Evolutionary conservation across 1,140 invertebrate genomes (phyloP), one percentile per base, ranked within the genome.

Genomic region (Drosophila kepulauana): DNA sequence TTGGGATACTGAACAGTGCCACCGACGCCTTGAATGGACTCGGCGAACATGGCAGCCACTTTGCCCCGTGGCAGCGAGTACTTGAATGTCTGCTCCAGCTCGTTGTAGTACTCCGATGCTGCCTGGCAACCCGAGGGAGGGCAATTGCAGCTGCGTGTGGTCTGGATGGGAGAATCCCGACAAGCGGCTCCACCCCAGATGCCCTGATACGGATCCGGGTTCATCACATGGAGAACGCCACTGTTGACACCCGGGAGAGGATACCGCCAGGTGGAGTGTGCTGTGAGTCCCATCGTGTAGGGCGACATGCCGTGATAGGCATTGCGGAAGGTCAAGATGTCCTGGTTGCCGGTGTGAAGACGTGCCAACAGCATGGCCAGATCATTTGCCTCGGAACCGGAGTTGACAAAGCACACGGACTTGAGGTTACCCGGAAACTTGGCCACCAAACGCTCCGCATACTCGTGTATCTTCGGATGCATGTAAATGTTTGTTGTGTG

Each of bases 321-420:
- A 93, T 98, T 98, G 81, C 96, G 95, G 7, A 99, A 93, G 0
- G 97, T 97, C 15, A 99, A 93, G 4, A 99, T 94, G 79, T 99
- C 97, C 84, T 95, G 96, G 70, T 97, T 95, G 3, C 96, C 95
- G 0, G 98, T 99, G 88, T 98, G 95, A 0, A 97, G 86, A 77
- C 98, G 94, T 0, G 98, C 97, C 93, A 99, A 94, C 10, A 98
- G 87, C 67, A 98, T 94, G 0, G 98, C 98, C 43, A 99, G 93
- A 92, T 99, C 99, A 92, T 99, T 99, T 0, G 99, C 98, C 94
- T 99, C 99, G 5, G 98, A 98, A 0, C 99, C 98, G 91, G 98
- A 99, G 91, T 99, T 99, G 0, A 98, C 96, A 82, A 99, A 95
- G 92, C 99, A 99, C 15, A 97, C 96, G 11, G 97, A 97, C 93